Evolutionary conservation across 53 echinoderm and acorn worm species (phyloP).

Genomic region (Zoroaster sp.): DNA sequence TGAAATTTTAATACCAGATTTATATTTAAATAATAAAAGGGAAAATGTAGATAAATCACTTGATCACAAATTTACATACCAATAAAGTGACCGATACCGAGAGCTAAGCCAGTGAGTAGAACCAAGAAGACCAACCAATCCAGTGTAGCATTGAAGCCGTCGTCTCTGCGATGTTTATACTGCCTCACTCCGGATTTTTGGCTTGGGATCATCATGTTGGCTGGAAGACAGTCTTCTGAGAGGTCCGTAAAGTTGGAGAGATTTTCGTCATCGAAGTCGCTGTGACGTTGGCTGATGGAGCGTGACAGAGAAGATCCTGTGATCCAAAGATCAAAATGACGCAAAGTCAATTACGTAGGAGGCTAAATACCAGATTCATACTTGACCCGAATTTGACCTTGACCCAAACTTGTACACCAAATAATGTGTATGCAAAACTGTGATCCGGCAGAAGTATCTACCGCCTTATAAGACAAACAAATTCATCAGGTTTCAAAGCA

Average conservation of each 20-base stretch:
- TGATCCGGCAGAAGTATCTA: no score
- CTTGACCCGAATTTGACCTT: no score
- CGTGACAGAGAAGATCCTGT: not conserved
- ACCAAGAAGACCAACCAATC: conserved; percentile 71
- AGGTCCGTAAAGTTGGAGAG: conserved; percentile 64
- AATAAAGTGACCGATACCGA: conserved; percentile 90
- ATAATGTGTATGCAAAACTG: no score
- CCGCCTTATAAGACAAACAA: no score
- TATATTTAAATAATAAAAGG: no score
- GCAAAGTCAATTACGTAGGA: not conserved
- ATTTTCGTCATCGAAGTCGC: conserved; percentile 55
- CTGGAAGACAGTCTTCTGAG: conserved; percentile 77
- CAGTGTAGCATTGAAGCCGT: conserved; percentile 80
- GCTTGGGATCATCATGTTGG: conserved; percentile 83
- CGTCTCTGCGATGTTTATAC: conserved; percentile 81
- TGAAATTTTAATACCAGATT: no score
- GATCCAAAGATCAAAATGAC: not conserved
- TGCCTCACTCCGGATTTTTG: conserved; percentile 72
- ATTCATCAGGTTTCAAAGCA: no score
- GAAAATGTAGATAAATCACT: not conserved
- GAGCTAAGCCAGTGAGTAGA: conserved; percentile 73
- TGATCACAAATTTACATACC: conserved; percentile 47
- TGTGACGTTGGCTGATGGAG: conserved; percentile 57
- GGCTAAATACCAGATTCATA: no score
- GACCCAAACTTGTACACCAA: no score